Evolutionary conservation across 1,140 invertebrate genomes (phyloP), one percentile per base, ranked within the genome.

Genomic region (Stegodyphus dumicola): DNA sequence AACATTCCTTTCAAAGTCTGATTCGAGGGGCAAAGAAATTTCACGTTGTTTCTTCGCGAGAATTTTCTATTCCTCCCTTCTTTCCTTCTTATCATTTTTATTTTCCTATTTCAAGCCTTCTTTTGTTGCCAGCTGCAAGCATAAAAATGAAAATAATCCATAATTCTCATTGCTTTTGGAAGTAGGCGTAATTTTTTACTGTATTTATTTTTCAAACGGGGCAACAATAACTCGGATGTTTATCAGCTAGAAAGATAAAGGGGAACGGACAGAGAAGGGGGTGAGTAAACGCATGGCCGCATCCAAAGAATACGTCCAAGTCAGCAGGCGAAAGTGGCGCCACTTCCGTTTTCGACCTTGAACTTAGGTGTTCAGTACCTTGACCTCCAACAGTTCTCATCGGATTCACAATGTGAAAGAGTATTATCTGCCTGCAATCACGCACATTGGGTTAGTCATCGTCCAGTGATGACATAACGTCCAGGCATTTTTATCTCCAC

Each of bases 181-280:
- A 9, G 66, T 17, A 18, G 9, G 15, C 66, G 15, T 69, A 17
- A 69, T 69, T 33, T 67, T 33, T 67, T 67, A 10, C 18, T 69
- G 6, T 17, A 69, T 69, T 69, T 69, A 17, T 10, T 69, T 69
- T 33, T 69, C 9, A 15, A 15, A 18, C 9, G 15, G 15, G 66
- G 66, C 66, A 69, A 69, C 66, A 69, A 69, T 69, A 69, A 69
- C 66, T 69, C 66, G 66, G 66, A 69, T 69, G 66, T 69, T 69
- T 69, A 69, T 69, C 18, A 69, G 18, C 66, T 69, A 17, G 18
- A 33, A 69, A 33, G 33, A 33, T 33, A 33, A 33, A 33, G 33
- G 33, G 33, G 33, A 33, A 69, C 15, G 66, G 18, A 10, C 15
- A 17, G 66, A 13, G 66, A 18, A 69, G 18, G 18, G 18, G 66